phyloP scores from a whole-genome alignment of 2,888 invertebrate species.

The Lysandra bellargus region DNA sequence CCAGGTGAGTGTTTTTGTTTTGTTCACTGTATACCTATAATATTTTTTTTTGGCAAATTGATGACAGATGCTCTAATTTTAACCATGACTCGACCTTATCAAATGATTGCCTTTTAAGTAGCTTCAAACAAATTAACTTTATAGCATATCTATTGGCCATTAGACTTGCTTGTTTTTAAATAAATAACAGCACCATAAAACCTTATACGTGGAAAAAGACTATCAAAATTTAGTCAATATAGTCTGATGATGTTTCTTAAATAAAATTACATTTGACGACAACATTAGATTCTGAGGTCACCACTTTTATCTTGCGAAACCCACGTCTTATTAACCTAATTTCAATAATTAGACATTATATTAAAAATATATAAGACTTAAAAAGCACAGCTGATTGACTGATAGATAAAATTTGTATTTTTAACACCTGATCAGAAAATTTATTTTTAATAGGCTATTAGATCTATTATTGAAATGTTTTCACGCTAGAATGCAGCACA shows the following conservation, averaged over 20 bases:
- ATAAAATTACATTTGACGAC: not conserved
- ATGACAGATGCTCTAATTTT: not conserved
- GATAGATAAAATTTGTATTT: too few relatives aligned
- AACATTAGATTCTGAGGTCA: not conserved
- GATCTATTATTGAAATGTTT: too few relatives aligned
- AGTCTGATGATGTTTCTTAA: not conserved
- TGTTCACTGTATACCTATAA: not conserved
- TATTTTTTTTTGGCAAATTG: conserved; percentile 2
- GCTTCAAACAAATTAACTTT: conserved; percentile 2
- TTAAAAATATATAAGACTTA: not conserved
- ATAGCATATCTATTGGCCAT: conserved; percentile 13
- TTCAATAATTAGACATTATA: not conserved
- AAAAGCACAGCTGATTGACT: too few relatives aligned
- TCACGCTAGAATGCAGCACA: too few relatives aligned
- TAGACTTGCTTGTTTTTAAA: not conserved
- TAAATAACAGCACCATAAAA: conserved; percentile 1
- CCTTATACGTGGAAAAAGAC: conserved; percentile 7
- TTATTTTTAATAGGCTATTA: too few relatives aligned
- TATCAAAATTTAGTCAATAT: not conserved
- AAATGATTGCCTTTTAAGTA: not conserved
- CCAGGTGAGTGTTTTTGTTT: not conserved
- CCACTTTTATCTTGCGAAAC: not conserved
- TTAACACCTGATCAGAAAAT: too few relatives aligned
- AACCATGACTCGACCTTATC: not conserved
- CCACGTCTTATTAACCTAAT: not conserved